These are phyloP conservation scores for Hirtodrosophila cameraria DNA, from an alignment of 2,888 invertebrate genomes.

Conservation along the genomic window DNA sequence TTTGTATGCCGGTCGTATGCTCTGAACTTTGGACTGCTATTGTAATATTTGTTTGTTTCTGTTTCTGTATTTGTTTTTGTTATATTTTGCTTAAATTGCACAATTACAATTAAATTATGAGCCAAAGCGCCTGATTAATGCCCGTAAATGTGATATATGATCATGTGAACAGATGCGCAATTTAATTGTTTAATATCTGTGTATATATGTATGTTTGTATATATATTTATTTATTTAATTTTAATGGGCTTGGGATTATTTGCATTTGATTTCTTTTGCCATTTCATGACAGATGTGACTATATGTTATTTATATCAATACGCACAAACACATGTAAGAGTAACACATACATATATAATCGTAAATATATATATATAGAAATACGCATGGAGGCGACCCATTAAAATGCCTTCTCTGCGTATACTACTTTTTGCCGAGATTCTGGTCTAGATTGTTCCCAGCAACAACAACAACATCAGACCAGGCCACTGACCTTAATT, in stretches of 20 bases:
- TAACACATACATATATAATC: neutral
- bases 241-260: slow-evolving; percentile 41
- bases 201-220: slow-evolving; percentile 24
- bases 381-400: slow-evolving; percentile 26
- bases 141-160: slow-evolving; percentile 53
- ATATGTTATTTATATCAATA: slow-evolving; percentile 9
- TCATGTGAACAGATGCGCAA: slow-evolving; percentile 34
- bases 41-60: slow-evolving; percentile 35
- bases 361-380: neutral
- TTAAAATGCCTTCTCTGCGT: slow-evolving; percentile 36
- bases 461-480: slow-evolving; percentile 9
- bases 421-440: slow-evolving; percentile 36
- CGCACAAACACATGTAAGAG: neutral
- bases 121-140: slow-evolving; percentile 66
- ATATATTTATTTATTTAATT: slow-evolving; percentile 16
- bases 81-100: slow-evolving; percentile 61
- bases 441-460: slow-evolving; percentile 42
- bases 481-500: slow-evolving; percentile 51
- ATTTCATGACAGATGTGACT: slow-evolving; percentile 30
- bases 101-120: slow-evolving; percentile 68
- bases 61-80: slow-evolving; percentile 30
- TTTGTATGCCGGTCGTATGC: slow-evolving; percentile 38
- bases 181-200: slow-evolving; percentile 26
- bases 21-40: slow-evolving; percentile 54
- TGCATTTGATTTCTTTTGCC: slow-evolving; percentile 10